These are phyloP conservation scores for Myanophis thanlyinensis DNA, from an alignment of 2,113 vertebrate genomes.

Conservation along the genomic window DNA sequence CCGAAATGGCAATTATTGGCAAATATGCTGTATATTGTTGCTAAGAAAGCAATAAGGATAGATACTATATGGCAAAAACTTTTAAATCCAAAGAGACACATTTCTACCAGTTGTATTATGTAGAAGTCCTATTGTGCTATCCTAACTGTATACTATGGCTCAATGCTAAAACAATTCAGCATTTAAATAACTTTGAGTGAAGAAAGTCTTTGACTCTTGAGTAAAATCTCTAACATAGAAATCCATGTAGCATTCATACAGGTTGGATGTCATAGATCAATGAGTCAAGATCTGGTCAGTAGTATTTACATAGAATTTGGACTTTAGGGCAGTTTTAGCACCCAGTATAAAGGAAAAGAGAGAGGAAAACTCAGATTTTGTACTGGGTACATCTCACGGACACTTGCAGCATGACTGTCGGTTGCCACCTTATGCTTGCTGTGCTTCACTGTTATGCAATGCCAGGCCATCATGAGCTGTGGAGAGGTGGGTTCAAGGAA, in stretches of 20 bases:
- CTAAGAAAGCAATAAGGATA: not conserved
- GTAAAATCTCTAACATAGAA: not conserved
- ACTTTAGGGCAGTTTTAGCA: not conserved
- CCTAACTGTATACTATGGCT: not conserved
- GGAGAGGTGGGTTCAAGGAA: not conserved
- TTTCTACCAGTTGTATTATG: conserved; percentile 22
- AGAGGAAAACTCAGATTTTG: not conserved
- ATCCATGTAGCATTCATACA: not conserved
- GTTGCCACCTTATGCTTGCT: not conserved
- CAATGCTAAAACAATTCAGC: conserved; percentile 2
- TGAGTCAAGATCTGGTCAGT: not conserved
- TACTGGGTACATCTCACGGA: not conserved
- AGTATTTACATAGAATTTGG: not conserved
- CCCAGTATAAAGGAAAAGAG: not conserved
- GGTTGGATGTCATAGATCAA: not conserved
- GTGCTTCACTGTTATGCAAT: not conserved
- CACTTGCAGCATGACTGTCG: not conserved
- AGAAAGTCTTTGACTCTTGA: not conserved
- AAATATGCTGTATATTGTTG: not conserved
- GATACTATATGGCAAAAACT: not conserved
- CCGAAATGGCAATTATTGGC: not conserved
- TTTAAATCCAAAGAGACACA: conserved; percentile 33
- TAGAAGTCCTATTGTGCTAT: not conserved
- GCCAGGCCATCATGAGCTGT: not conserved
- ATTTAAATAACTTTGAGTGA: not conserved